phyloP scores from a whole-genome alignment of 2,113 vertebrate genomes.

The Ploceus nigricollis region DNA sequence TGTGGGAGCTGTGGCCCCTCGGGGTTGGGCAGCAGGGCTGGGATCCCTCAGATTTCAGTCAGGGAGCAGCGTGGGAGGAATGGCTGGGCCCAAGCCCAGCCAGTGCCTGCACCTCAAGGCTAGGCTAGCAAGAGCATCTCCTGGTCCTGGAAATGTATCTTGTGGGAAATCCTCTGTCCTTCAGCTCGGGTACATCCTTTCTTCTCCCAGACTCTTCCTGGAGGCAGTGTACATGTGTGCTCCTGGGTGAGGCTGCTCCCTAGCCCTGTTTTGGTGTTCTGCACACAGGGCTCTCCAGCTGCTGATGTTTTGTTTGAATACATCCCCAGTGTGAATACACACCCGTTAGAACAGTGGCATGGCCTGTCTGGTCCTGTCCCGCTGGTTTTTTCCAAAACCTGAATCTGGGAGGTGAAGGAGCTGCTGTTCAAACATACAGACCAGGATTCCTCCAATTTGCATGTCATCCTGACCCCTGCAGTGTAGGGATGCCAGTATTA shows the following conservation, averaged over 20 bases:
- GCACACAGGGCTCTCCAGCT: not conserved
- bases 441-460: not conserved
- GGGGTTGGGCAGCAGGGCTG: too few relatives aligned
- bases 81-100: not conserved
- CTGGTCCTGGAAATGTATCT: fast-evolving
- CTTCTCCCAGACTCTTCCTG: not conserved
- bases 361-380: not conserved
- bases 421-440: not conserved
- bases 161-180: not conserved
- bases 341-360: not conserved
- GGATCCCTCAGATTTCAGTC: fast-evolving
- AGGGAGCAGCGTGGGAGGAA: fast-evolving
- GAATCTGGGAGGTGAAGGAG: not conserved
- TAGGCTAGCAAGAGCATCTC: fast-evolving
- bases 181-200: not conserved
- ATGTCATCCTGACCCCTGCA: not conserved
- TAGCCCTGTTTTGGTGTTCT: not conserved
- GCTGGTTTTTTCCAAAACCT: not conserved
- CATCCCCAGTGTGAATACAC: not conserved
- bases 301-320: not conserved
- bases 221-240: fast-evolving
- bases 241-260: not conserved
- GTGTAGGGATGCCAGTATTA: not conserved
- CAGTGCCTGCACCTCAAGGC: not conserved
- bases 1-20: not conserved